Evolutionary conservation across 2,113 vertebrate genomes (phyloP).

Genomic region (Hippopotamus amphibius): DNA sequence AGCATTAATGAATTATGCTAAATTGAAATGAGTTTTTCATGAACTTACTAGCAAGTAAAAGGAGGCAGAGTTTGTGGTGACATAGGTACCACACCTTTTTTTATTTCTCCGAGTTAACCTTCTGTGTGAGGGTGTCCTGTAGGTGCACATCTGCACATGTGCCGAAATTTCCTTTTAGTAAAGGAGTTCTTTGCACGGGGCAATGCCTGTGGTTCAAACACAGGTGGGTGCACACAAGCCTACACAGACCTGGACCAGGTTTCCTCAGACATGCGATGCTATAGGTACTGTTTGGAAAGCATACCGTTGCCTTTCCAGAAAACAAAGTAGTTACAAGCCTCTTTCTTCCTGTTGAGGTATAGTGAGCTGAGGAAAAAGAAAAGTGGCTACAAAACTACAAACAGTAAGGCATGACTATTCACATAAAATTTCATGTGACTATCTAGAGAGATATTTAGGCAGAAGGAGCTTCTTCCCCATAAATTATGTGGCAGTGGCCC

Average conservation of each 20-base stretch:
- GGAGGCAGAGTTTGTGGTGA: not conserved
- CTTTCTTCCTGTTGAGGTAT: not conserved
- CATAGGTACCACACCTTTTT: rapidly evolving
- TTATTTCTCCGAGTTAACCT: not conserved
- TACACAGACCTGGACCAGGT: rapidly evolving
- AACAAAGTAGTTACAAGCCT: not conserved
- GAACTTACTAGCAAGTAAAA: slow-evolving; percentile 39
- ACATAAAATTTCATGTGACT: not conserved
- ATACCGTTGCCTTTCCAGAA: not conserved
- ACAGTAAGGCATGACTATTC: not conserved
- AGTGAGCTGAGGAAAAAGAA: not conserved
- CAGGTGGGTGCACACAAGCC: rapidly evolving
- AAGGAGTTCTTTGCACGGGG: not conserved
- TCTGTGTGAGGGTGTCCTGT: rapidly evolving
- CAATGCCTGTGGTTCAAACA: rapidly evolving
- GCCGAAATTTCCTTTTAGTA: too few species aligned
- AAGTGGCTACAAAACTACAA: not conserved
- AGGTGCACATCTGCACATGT: rapidly evolving
- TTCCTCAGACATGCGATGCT: not conserved
- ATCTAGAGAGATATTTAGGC: not conserved
- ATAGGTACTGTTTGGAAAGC: not conserved
- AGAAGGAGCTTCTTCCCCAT: not conserved
- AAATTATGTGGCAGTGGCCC: not conserved
- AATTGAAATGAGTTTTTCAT: slow-evolving; percentile 57
- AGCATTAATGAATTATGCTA: slow-evolving; percentile 69